These are phyloP conservation scores for Sarcophaga peregrina DNA, from an alignment of 1,140 invertebrate genomes.

Conservation along the genomic window DNA sequence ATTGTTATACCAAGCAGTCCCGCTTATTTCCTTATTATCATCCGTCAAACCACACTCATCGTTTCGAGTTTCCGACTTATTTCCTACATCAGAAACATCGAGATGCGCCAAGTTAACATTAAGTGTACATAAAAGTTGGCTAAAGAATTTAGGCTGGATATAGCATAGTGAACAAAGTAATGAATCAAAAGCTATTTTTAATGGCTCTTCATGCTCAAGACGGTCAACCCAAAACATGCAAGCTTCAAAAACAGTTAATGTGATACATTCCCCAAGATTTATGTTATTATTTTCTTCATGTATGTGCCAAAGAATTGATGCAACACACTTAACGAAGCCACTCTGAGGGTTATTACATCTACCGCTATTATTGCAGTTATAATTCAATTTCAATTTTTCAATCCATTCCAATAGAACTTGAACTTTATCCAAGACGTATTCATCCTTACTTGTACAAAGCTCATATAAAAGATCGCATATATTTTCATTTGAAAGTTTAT, in stretches of 20 bases:
- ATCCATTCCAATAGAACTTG: constrained; percentile 62
- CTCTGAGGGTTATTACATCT: constrained; percentile 64
- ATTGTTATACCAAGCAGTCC: constrained; percentile 70
- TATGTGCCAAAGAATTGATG: constrained; percentile 84
- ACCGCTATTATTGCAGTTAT: constrained; percentile 52
- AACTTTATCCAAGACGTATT: constrained; percentile 67
- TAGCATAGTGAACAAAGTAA: constrained; percentile 87
- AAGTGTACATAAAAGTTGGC: constrained; percentile 78
- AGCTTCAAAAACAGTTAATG: constrained; percentile 76
- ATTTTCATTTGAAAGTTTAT: constrained; percentile 70
- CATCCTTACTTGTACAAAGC: constrained; percentile 74
- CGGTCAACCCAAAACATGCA: constrained; percentile 81
- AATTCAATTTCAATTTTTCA: constrained; percentile 59
- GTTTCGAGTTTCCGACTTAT: not conserved
- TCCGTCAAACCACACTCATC: constrained; percentile 72
- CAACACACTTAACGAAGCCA: constrained; percentile 71
- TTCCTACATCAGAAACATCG: constrained; percentile 46
- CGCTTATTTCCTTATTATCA: constrained; percentile 74
- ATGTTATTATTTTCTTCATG: constrained; percentile 73
- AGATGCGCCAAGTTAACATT: constrained; percentile 72
- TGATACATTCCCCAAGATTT: constrained; percentile 74
- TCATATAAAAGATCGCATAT: constrained; percentile 84
- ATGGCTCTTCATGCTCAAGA: constrained; percentile 73
- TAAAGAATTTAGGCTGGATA: constrained; percentile 81
- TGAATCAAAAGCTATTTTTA: constrained; percentile 79